A percentile compares a stretch with the other conserved stretches of the same genome.
These are phyloP conservation scores for Neolamprologus brichardi DNA, from an alignment of 2,113 vertebrate genomes.

Conservation along the genomic window DNA sequence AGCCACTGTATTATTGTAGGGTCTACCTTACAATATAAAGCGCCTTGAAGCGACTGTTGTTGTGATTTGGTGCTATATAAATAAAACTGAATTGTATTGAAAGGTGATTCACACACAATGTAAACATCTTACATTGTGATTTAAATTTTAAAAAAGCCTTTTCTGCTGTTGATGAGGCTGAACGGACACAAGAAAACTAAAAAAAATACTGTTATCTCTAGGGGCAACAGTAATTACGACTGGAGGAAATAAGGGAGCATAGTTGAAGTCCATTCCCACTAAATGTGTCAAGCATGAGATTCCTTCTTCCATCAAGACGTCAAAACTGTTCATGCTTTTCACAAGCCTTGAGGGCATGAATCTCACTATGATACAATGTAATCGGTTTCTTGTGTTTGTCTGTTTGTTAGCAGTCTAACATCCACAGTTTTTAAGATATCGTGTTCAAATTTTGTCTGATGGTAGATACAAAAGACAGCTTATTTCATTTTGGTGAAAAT, in stretches of 20 bases:
- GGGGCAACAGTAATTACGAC: not conserved
- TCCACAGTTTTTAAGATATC: not conserved
- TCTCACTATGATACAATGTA: not conserved
- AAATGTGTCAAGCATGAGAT: not conserved
- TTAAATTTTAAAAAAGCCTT: accelerated
- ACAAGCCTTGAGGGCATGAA: not conserved
- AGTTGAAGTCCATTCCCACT: not conserved
- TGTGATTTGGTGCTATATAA: not conserved
- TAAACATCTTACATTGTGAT: not conserved
- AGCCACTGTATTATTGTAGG: not conserved
- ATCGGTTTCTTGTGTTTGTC: not conserved
- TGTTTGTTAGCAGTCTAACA: not conserved
- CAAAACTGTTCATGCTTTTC: not conserved
- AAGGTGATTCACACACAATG: not conserved
- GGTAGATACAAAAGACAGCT: not conserved
- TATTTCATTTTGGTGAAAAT: not conserved
- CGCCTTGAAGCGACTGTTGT: accelerated
- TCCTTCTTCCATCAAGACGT: not conserved
- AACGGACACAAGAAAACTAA: not conserved
- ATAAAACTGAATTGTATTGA: not conserved
- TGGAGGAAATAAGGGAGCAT: not conserved
- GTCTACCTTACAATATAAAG: not conserved
- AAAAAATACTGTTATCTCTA: not conserved
- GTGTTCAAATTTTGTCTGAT: not conserved
- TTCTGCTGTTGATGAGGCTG: not conserved